Conservation (phyloP, 1,140 invertebrate species). For the Archegozetes longisetosus region DNA sequence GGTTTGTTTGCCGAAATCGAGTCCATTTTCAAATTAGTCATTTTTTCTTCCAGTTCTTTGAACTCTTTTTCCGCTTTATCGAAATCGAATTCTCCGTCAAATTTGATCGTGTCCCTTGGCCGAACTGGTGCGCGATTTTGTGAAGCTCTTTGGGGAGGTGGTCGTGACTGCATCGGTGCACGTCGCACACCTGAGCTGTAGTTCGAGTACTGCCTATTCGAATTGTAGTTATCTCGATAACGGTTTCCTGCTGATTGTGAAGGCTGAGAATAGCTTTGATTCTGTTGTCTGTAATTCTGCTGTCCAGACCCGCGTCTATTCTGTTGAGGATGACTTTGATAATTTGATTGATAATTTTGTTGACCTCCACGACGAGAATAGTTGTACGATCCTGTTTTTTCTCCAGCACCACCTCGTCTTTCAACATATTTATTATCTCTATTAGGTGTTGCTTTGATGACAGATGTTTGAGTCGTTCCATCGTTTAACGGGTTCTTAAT, state of each 20-base stretch:
- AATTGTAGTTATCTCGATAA: background rate
- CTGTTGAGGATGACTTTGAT: background rate
- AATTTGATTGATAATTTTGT: background rate
- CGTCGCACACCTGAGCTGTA: background rate
- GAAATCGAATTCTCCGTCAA: constrained; percentile 77
- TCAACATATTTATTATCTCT: background rate
- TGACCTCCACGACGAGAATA: background rate
- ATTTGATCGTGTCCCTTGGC: constrained; percentile 65
- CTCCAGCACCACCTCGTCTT: background rate
- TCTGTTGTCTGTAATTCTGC: background rate
- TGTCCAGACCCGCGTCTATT: background rate
- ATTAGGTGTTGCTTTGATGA: background rate
- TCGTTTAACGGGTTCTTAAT: constrained; percentile 2
- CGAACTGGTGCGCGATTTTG: constrained; percentile 6
- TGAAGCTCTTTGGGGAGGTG: background rate
- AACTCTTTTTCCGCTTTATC: constrained; percentile 93
- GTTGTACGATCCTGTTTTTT: background rate
- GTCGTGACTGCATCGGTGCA: background rate
- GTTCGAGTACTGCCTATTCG: constrained; percentile 1
- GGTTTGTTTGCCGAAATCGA: background rate
- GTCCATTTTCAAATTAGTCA: constrained; percentile 11
- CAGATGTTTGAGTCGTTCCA: constrained; percentile 1
- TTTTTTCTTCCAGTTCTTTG: constrained; percentile 67
- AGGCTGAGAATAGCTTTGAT: background rate
- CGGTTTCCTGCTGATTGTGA: background rate